Evolutionary conservation across 2,888 invertebrate genomes (phyloP).

Genomic region (Mallateleia sp.): DNA sequence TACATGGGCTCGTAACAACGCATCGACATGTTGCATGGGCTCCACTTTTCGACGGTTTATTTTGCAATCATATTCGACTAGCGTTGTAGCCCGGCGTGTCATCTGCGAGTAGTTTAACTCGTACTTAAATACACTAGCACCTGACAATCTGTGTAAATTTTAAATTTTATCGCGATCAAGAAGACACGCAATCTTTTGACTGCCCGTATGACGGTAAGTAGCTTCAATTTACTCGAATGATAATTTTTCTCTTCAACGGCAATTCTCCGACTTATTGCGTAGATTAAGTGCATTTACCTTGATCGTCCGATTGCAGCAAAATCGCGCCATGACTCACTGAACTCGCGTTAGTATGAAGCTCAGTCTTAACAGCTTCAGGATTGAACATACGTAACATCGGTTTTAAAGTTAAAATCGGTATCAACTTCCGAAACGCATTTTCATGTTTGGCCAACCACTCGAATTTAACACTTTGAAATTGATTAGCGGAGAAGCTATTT

Average conservation of each 20-base stretch:
- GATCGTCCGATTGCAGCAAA: conserved; percentile 74
- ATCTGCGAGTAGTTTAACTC: too few species aligned
- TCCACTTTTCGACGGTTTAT: conserved; percentile 53
- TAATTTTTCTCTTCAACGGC: too few species aligned
- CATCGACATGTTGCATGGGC: conserved; percentile 73
- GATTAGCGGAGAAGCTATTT: too few species aligned
- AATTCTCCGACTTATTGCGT: conserved; percentile 75
- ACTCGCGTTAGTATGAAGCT: conserved; percentile 43
- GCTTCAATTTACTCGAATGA: too few species aligned
- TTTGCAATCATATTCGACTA: conserved; percentile 61
- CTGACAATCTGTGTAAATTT: conserved; percentile 66
- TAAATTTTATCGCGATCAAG: neutral
- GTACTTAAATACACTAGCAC: too few species aligned
- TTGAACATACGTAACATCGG: too few species aligned
- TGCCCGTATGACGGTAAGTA: too few species aligned
- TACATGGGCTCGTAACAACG: conserved; percentile 67
- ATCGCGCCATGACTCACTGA: too few species aligned
- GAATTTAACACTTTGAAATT: too few species aligned
- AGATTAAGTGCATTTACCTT: conserved; percentile 73
- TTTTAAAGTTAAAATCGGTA: too few species aligned
- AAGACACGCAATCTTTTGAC: neutral
- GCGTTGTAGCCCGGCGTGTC: conserved; percentile 54
- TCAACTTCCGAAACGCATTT: too few species aligned
- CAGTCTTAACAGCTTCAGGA: conserved; percentile 35
- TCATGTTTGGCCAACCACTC: too few species aligned